phyloP scores from a whole-genome alignment of 2,888 invertebrate genomes.

The Phania funesta region DNA sequence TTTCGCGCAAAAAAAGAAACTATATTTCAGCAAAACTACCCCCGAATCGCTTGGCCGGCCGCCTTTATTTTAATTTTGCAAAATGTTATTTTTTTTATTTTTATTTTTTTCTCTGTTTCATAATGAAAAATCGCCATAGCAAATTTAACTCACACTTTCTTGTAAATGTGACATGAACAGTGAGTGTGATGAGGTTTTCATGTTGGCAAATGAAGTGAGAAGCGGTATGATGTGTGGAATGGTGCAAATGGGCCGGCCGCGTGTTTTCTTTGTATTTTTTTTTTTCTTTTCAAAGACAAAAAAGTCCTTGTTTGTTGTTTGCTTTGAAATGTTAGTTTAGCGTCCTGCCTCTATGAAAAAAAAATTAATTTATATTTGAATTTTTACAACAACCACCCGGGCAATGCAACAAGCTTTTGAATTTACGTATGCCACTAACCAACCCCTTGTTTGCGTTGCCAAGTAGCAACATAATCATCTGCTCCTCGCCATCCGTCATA shows the following conservation, averaged over 20 bases:
- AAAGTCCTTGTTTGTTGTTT: constrained; percentile 19
- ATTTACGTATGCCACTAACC: constrained; percentile 25
- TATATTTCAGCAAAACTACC: constrained; percentile 27
- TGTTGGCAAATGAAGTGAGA: constrained; percentile 56
- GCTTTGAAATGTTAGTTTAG: constrained; percentile 55
- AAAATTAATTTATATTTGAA: constrained; percentile 7
- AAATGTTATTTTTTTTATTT: neutral
- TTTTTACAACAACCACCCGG: constrained; percentile 34
- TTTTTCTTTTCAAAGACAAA: constrained; percentile 17
- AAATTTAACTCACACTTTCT: constrained; percentile 53
- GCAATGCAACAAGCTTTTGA: constrained; percentile 48
- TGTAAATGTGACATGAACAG: constrained; percentile 20
- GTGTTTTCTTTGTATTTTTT: constrained; percentile 3
- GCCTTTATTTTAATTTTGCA: constrained; percentile 22
- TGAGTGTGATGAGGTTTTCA: constrained; percentile 33
- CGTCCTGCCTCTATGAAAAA: neutral
- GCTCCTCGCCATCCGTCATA: neutral
- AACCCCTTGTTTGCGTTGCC: constrained; percentile 13
- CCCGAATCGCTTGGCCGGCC: neutral
- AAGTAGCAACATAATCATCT: neutral
- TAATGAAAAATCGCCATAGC: constrained; percentile 60
- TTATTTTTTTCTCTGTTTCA: neutral
- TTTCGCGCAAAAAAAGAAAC: constrained; percentile 17
- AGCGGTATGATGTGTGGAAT: constrained; percentile 17
- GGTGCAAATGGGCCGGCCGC: constrained; percentile 37